A percentile compares a stretch with the other conserved stretches of the same genome.
Conservation (phyloP, 2,797 vertebrate genomes). For the Pelodytes ibericus region DNA sequence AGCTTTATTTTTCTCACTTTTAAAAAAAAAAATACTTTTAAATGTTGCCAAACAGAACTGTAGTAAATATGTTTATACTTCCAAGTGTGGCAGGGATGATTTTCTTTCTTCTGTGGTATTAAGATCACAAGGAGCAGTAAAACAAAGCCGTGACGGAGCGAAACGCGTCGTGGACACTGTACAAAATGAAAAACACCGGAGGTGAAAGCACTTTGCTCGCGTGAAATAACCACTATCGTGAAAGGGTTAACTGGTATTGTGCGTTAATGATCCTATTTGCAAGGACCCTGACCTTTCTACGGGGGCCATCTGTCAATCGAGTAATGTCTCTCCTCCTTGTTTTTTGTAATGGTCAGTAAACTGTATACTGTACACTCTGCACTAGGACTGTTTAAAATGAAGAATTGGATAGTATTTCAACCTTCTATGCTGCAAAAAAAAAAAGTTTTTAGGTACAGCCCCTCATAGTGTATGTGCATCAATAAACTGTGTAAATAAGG, state of each 20-base stretch:
- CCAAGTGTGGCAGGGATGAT: not conserved
- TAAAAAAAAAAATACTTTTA: conserved; percentile 76
- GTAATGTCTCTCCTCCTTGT: conserved; percentile 52
- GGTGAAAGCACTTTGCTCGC: not conserved
- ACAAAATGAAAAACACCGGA: too few species aligned
- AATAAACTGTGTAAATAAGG: conserved; percentile 76
- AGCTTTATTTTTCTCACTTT: conserved; percentile 78
- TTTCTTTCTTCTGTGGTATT: too few species aligned
- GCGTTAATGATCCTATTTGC: not conserved
- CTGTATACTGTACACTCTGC: conserved; percentile 57
- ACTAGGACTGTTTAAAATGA: conserved; percentile 64
- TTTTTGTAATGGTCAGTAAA: conserved; percentile 65
- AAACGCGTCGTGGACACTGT: too few species aligned
- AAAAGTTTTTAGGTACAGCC: conserved; percentile 68
- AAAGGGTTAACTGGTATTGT: not conserved
- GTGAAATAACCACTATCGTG: not conserved
- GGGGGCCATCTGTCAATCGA: conserved; percentile 63
- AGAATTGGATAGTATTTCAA: conserved; percentile 52
- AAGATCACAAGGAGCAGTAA: too few species aligned
- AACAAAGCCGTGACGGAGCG: too few species aligned
- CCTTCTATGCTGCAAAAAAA: conserved; percentile 58
- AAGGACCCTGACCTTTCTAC: not conserved
- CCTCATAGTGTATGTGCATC: conserved; percentile 67
- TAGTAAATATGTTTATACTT: conserved; percentile 76
- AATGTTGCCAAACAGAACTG: conserved; percentile 71